phyloP scores from a whole-genome alignment of 2,797 vertebrate species.

The Enoplosus armatus region DNA sequence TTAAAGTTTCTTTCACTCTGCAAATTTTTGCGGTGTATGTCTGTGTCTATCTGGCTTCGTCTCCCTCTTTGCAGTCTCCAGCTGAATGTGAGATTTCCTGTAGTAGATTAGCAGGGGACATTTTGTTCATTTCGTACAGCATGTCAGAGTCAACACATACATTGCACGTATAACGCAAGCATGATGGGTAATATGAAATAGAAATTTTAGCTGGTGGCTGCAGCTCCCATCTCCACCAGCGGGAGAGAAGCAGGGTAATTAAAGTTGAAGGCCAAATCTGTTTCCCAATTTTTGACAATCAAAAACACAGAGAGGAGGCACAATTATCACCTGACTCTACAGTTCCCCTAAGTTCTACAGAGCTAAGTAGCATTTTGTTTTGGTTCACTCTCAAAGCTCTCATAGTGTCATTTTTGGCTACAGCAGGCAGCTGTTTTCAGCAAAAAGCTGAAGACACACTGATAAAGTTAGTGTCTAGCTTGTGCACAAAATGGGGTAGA shows the following conservation, averaged over 20 bases:
- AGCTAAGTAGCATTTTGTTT: too few species aligned
- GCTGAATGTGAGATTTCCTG: conserved; percentile 33
- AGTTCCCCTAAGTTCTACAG: too few species aligned
- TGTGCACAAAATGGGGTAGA: neutral
- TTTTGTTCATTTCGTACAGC: conserved; percentile 29
- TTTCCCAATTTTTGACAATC: conserved; percentile 13
- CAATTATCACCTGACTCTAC: neutral
- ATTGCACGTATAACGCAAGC: conserved; percentile 23
- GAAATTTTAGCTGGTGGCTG: neutral
- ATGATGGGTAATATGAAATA: conserved; percentile 16
- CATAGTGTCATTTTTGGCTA: neutral
- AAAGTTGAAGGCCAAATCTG: conserved; percentile 30
- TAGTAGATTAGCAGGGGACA: conserved; percentile 17
- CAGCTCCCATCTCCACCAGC: conserved; percentile 3
- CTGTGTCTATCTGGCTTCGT: neutral
- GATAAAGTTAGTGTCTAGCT: neutral
- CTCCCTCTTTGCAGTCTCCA: neutral
- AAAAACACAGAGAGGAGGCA: conserved; percentile 11
- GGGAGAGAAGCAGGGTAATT: conserved; percentile 15
- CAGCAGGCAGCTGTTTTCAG: too few species aligned
- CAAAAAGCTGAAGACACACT: too few species aligned
- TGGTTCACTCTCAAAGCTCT: neutral
- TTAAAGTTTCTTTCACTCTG: conserved; percentile 1
- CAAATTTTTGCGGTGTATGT: neutral
- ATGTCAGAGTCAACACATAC: conserved; percentile 42